Base-by-base conservation (phyloP, 1,140 invertebrate species). In the Polypedilum pembai region DNA sequence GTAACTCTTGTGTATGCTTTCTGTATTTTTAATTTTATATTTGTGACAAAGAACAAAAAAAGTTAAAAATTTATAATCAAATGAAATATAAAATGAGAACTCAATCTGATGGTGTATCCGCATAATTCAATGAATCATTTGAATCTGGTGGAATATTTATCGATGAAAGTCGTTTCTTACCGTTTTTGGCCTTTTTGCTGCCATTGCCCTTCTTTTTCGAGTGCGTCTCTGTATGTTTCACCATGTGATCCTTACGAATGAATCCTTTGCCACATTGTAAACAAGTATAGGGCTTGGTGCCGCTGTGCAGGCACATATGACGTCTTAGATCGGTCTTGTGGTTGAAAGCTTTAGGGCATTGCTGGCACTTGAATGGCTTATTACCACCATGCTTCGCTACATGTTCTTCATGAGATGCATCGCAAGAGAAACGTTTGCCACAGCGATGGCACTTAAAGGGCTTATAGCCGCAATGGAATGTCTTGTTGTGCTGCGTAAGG, bases 181-280 rank as follows among this genome's bases (percentile, higher is more conserved):
- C 20, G 7, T 20, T 21, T 69, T 69, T 69, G 8, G 17, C 8
- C 17, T 69, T 69, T 18, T 69, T 69, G 8, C 5, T 69, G 7
- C 65, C 65, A 21, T 69, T 69, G 8, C 65, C 17, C 17, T 69
- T 69, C 20, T 69, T 69, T 10, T 69, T 69, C 17, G 17, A 86
- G 82, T 98, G 95, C 21, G 94, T 98, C 74, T 93, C 91, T 74
- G 88, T 85, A 83, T 98, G 95, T 82, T 98, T 98, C 75, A 93
- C 87, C 91, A 97, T 93, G 82, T 98, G 95, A 82, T 98, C 95
- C 81, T 95, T 94, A 73, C 95, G 88, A 76, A 94, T 95, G 82
- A 96, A 96, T 21, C 93, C 92, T 83, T 96, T 97, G 69, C 88
- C 87, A 80, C 94, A 96, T 41, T 86, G 86, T 74, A 88, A 85